Evolutionary conservation across 92 coral and sea anemone species (phyloP), one percentile per base, ranked within the genome.

Genomic region (Hydrozoanthus gracilis): DNA sequence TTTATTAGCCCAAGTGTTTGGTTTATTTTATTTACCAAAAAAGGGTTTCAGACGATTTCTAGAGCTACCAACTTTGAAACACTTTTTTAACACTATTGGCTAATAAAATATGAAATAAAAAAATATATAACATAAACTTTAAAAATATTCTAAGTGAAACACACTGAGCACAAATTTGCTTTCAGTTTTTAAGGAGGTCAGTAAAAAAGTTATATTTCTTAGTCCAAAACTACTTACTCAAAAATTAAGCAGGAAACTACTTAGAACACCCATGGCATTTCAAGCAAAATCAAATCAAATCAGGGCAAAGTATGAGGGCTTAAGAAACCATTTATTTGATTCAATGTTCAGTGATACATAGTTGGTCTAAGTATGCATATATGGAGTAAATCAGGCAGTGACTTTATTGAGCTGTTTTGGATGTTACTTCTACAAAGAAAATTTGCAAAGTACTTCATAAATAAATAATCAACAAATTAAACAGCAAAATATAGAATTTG

Each of bases 1-100:
- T 9, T 68, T 68, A 68, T 68, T 68, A 68, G 73, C 73, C 73
- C 73, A 68, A 68, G 46, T 68, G 73, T 68, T 68, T n/a, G n/a
- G n/a, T n/a, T n/a, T n/a, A n/a, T n/a, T n/a, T n/a, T n/a, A n/a
- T n/a, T n/a, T n/a, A n/a, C n/a, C n/a, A 68, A 68, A 67, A 67
- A 67, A 67, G 72, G 72, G 4, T 67, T 67, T 67, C 45, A 67
- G 35, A 67, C n/a, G n/a, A 56, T 56, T 56, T 56, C 62, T 56
- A 56, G 62, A 56, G 62, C 62, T 56, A 56, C 10, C 10, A 56
- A 5, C 62, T 56, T 56, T 56, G 62, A 56, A 56, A 56, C 62
- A 13, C 62, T 56, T 56, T 56, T 56, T 56, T 55, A 56, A 56
- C 62, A 56, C 62, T 56, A 56, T 56, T 13, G 62, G 62, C 62